phyloP scores from a whole-genome alignment of 1,140 invertebrate genomes.

The Heliconius nattereri region DNA sequence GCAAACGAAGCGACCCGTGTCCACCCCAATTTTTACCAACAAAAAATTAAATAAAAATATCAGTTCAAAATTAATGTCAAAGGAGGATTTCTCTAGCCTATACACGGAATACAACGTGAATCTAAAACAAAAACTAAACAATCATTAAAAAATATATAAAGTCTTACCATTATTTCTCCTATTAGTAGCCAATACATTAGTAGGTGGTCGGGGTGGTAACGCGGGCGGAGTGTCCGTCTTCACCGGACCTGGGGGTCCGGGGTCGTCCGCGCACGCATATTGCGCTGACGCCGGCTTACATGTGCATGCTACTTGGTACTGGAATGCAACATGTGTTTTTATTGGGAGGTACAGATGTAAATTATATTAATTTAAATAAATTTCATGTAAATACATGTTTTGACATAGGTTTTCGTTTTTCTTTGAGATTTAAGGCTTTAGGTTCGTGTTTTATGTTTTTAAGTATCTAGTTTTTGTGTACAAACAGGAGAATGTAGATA shows the following conservation, averaged over 20 bases:
- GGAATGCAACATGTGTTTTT: slow-evolving; percentile 37
- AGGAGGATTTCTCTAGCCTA: too few relatives aligned
- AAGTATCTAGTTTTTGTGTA: too few relatives aligned
- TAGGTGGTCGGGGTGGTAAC: slow-evolving; percentile 70
- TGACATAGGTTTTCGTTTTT: not conserved
- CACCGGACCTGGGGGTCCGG: slow-evolving; percentile 62
- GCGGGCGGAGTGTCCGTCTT: slow-evolving; percentile 75
- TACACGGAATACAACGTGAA: too few relatives aligned
- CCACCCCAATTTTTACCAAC: too few relatives aligned
- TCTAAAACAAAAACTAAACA: too few relatives aligned
- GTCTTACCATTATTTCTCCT: slow-evolving; percentile 63
- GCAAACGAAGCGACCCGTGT: too few relatives aligned
- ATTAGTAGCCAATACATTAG: slow-evolving; percentile 64
- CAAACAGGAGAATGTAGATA: too few relatives aligned
- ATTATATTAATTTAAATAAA: too few relatives aligned
- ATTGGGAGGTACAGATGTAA: not conserved
- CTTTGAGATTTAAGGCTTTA: not conserved
- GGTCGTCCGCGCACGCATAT: slow-evolving; percentile 72
- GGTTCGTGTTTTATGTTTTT: too few relatives aligned
- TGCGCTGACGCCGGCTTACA: slow-evolving; percentile 71
- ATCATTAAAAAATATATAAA: not conserved
- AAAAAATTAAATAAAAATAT: too few relatives aligned
- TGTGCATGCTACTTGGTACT: slow-evolving; percentile 79
- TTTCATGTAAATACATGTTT: not conserved
- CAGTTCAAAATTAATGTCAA: too few relatives aligned